Conservation (phyloP, 2,797 vertebrate genomes). For the Varecia variegata region DNA sequence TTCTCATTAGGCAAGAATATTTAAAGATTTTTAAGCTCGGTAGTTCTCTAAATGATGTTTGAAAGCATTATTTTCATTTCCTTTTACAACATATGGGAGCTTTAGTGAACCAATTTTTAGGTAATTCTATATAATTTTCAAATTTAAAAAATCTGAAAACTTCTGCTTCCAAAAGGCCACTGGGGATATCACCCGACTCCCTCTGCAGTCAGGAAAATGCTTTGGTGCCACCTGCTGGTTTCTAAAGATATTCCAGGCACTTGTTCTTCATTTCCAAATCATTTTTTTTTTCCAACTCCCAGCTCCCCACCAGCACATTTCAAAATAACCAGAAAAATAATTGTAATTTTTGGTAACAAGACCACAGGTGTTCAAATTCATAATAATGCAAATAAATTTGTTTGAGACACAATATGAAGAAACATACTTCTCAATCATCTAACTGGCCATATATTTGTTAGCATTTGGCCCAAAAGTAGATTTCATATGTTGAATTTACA, state of each 20-base stretch:
- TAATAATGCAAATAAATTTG: neutral
- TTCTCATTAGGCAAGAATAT: neutral
- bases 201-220: neutral
- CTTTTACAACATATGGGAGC: neutral
- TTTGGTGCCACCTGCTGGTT: conserved; percentile 36
- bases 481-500: neutral
- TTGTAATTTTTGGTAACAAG: neutral
- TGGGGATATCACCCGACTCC: neutral
- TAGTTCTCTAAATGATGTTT: neutral
- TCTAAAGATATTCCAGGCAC: neutral
- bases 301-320: neutral
- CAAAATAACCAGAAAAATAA: neutral
- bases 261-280: neutral
- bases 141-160: neutral
- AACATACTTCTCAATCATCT: neutral
- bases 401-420: neutral
- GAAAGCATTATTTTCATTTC: neutral
- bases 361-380: neutral
- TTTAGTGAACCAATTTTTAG: neutral
- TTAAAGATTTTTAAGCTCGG: neutral
- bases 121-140: neutral
- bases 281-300: neutral
- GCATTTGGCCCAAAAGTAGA: neutral
- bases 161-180: neutral
- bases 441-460: neutral